Conservation (phyloP, 2,113 vertebrate genomes). For the Gopherus flavomarginatus region DNA sequence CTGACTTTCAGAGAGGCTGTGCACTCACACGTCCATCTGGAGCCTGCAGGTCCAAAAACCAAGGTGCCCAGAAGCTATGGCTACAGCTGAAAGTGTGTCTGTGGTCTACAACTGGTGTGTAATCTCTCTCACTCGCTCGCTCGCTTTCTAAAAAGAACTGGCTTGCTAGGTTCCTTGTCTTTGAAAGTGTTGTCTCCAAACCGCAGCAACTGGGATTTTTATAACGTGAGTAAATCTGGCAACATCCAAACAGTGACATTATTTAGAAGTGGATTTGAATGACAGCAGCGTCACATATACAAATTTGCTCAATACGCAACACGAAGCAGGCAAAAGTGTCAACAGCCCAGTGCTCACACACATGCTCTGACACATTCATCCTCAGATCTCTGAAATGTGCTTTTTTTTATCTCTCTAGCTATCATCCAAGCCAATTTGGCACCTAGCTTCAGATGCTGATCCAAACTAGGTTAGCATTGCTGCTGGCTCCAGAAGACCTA, state of each 20-base stretch:
- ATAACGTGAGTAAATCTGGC: slow-evolving; percentile 42
- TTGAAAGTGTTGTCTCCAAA: neutral
- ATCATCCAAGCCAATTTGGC: slow-evolving; percentile 72
- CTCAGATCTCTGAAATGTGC: slow-evolving; percentile 50
- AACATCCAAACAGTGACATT: neutral
- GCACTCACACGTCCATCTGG: neutral
- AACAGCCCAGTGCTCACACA: slow-evolving; percentile 32
- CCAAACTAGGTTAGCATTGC: slow-evolving; percentile 72
- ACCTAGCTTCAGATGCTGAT: slow-evolving; percentile 43
- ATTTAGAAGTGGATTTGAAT: slow-evolving; percentile 67
- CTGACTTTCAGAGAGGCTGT: neutral
- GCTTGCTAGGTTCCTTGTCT: slow-evolving; percentile 30
- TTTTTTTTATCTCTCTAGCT: slow-evolving; percentile 1
- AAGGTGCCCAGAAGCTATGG: neutral
- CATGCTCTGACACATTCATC: slow-evolving; percentile 42
- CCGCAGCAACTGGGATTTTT: neutral
- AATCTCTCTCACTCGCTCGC: neutral
- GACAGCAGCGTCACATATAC: slow-evolving; percentile 46
- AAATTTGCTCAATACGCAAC: slow-evolving; percentile 28
- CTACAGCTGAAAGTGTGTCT: neutral
- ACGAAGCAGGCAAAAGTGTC: slow-evolving; percentile 61
- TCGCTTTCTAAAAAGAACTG: slow-evolving; percentile 24
- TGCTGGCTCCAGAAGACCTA: slow-evolving; percentile 50
- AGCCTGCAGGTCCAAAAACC: neutral
- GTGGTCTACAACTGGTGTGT: neutral